Evolutionary conservation across 1,140 invertebrate species (phyloP), one percentile per base, ranked within the genome.

Genomic region (Drosophila aff.): DNA sequence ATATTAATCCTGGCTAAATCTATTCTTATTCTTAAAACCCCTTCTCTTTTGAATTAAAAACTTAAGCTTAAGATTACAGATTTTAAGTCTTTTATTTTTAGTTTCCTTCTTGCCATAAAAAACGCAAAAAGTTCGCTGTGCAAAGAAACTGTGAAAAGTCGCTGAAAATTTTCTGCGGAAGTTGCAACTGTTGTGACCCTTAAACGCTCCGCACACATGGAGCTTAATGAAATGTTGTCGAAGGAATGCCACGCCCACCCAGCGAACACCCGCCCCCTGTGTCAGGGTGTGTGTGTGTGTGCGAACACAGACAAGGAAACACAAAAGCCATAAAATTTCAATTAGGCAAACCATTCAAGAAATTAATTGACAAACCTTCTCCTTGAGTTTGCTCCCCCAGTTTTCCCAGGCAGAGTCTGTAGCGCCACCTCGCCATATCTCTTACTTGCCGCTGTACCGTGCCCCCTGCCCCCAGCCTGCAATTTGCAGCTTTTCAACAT

Each of bases 401-500:
- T n/a, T 31, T 13, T 47, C 15, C 2, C 41, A 43, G 18, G 43
- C 43, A 21, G 43, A 44, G 43, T 44, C 43, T 21, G 43, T 44
- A 0, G 18, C n/a, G 16, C 66, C 67, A 41, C 36, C 46, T 11
- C 23, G 31, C 53, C 46, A 73, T 74, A 61, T 74, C 55, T 74
- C 68, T 43, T 43, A 57, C 73, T 49, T 55, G 31, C 15, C 36
- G 18, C n/a, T 8, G 15, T n/a, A n/a, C 3, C 10, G 4, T 36
- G 4, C 21, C 23, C 10, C 15, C 7, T 8, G 3, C 4, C 10
- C 8, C 47, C 10, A n/a, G 49, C 49, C 50, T 59, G 81, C 85
- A 90, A 82, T 90, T 90, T 90, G 85, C 85, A 76, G 85, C 79
- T 85, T 90, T 89, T 85, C 81, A 90, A 85, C 85, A 90, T 90